phyloP scores from a whole-genome alignment of 2,113 vertebrate species.

The Oryctolagus cuniculus region mOryCun1.1 NC_091434.1:171372501-171373000 shows the following conservation, averaged over 20 bases:
- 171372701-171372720: background rate
- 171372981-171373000: background rate
- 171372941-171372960: background rate
- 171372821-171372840: background rate
- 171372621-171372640: background rate
- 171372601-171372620: background rate
- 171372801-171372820: background rate
- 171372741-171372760: background rate
- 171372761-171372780: background rate
- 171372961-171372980: background rate
- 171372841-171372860: background rate
- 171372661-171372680: slow-evolving; percentile 47
- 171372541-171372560: background rate
- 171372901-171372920: background rate
- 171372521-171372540: background rate
- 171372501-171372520: too few species aligned
- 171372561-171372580: background rate
- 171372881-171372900: background rate
- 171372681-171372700: background rate
- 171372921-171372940: background rate
- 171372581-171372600: slow-evolving; percentile 19
- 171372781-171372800: background rate
- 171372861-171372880: background rate
- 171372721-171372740: background rate
- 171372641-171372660: background rate